These are phyloP conservation scores for Sarcophaga peregrina DNA, from an alignment of 1,140 invertebrate species.

Conservation along the genomic window DNA sequence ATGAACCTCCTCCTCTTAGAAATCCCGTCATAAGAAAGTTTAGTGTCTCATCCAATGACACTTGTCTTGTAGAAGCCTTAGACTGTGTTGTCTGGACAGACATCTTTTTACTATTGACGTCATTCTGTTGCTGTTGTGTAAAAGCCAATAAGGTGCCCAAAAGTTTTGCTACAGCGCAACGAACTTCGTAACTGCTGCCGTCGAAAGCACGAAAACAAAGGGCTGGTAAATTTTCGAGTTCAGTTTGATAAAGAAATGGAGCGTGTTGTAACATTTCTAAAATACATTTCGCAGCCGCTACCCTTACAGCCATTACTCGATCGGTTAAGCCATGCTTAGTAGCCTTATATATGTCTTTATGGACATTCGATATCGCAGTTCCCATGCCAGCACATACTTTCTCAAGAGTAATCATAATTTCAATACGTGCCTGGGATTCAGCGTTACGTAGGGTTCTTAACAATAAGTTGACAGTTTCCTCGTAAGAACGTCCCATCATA, in stretches of 20 bases:
- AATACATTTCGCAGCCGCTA: conserved; percentile 90
- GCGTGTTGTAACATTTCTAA: conserved; percentile 90
- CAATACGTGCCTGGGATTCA: conserved; percentile 94
- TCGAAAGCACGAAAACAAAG: conserved; percentile 92
- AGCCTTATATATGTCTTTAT: conserved; percentile 94
- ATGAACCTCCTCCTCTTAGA: conserved; percentile 91
- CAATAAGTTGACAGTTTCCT: conserved; percentile 94
- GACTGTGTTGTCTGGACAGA: conserved; percentile 51
- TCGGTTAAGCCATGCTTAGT: conserved; percentile 87
- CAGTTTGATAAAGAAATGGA: conserved; percentile 87
- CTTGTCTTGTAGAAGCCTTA: conserved; percentile 66
- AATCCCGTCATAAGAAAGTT: conserved; percentile 95
- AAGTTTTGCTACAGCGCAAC: conserved; percentile 91
- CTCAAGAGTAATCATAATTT: conserved; percentile 96
- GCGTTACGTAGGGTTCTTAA: conserved; percentile 92
- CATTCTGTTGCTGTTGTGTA: conserved; percentile 72
- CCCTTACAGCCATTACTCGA: conserved; percentile 89
- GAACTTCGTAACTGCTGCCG: conserved; percentile 93
- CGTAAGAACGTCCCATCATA: conserved; percentile 98
- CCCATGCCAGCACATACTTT: conserved; percentile 93
- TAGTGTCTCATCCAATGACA: conserved; percentile 92
- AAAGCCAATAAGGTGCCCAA: conserved; percentile 84
- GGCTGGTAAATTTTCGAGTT: conserved; percentile 89
- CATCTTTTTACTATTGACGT: conserved; percentile 50
- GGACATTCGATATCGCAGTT: conserved; percentile 83